These are phyloP conservation scores for Eristalis tenax DNA, from an alignment of 2,888 invertebrate genomes.

Conservation along the genomic window DNA sequence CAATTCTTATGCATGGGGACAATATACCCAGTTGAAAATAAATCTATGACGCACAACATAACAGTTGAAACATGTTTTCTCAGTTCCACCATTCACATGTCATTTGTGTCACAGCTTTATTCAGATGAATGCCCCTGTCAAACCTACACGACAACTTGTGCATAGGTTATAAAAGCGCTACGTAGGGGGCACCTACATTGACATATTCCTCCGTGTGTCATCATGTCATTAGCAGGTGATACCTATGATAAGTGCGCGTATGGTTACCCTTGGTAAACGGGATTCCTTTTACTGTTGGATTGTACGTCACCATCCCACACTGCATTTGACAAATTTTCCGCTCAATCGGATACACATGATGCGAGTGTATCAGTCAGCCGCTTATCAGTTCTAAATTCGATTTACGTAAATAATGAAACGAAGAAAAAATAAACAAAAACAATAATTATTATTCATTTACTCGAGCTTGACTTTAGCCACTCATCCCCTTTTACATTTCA, in stretches of 20 bases:
- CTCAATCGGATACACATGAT: neutral
- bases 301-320: neutral
- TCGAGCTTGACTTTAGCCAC: neutral
- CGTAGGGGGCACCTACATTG: slow-evolving; percentile 22
- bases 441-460: slow-evolving; percentile 1
- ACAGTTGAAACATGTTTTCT: neutral
- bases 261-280: neutral
- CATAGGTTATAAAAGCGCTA: neutral
- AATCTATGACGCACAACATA: slow-evolving; percentile 31
- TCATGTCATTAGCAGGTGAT: slow-evolving; percentile 22
- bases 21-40: slow-evolving; percentile 10
- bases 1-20: neutral
- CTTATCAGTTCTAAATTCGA: slow-evolving; percentile 12
- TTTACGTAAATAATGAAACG: slow-evolving; percentile 27
- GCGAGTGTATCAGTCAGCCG: slow-evolving; percentile 4
- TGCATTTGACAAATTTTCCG: slow-evolving; percentile 9
- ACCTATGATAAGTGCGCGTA: slow-evolving; percentile 21
- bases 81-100: slow-evolving; percentile 9
- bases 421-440: neutral
- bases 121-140: slow-evolving; percentile 25
- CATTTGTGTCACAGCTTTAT: slow-evolving; percentile 4
- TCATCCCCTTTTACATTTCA: neutral
- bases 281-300: neutral
- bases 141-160: slow-evolving; percentile 9
- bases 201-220: slow-evolving; percentile 36